Conservation (phyloP, 2,113 vertebrate species). For the Quiscalus mexicanus region DNA sequence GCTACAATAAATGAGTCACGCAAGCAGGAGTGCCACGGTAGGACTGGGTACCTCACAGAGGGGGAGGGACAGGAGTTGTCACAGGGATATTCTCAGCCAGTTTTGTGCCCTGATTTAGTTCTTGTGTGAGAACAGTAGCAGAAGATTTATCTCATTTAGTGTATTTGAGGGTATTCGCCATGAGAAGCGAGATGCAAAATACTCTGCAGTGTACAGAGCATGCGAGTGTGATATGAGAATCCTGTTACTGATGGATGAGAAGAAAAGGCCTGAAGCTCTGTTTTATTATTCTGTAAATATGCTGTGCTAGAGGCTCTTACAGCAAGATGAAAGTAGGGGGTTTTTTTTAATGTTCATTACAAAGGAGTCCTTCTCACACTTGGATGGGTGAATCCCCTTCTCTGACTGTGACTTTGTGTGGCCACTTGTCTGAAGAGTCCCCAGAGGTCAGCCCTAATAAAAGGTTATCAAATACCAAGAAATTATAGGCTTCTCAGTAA, state of each 20-base stretch:
- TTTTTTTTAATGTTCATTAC: neutral
- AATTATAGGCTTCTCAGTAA: neutral
- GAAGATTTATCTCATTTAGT: neutral
- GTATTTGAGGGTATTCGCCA: neutral
- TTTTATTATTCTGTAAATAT: conserved; percentile 60
- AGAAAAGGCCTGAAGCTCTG: conserved; percentile 42
- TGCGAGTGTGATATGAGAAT: neutral
- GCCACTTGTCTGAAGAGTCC: neutral
- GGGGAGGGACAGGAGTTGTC: neutral
- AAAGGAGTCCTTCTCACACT: conserved; percentile 32
- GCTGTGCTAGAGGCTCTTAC: conserved; percentile 43
- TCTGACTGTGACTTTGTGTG: neutral
- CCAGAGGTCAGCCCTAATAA: conserved; percentile 1
- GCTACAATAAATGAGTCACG: neutral
- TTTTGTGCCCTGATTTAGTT: neutral
- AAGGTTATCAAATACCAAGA: neutral
- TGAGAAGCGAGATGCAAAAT: neutral
- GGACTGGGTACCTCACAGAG: neutral
- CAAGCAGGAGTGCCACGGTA: rapidly evolving
- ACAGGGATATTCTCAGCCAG: neutral
- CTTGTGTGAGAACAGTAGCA: neutral
- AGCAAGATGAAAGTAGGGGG: conserved; percentile 31
- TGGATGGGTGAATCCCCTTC: neutral
- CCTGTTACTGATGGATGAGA: neutral
- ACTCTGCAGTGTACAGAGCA: neutral